phyloP scores from a whole-genome alignment of 37 sponge, comb jelly and placozoan species.

The Hexactinellida sp. region DNA sequence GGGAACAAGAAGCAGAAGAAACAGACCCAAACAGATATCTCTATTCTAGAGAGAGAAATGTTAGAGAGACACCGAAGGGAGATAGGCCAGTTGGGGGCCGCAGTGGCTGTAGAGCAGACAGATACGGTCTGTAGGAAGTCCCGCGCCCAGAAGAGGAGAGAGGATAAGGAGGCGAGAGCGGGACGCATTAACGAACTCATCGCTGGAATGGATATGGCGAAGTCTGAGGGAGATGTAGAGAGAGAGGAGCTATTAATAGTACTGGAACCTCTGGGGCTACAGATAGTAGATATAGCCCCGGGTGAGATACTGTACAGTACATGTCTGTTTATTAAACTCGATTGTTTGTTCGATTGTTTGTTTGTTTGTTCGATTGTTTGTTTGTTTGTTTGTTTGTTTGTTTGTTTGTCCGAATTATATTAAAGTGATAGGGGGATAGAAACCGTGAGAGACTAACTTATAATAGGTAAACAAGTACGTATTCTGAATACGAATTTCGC shows the following conservation, averaged over 20 bases:
- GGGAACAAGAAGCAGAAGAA: background rate
- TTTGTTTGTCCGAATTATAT: too few species aligned
- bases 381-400: too few species aligned
- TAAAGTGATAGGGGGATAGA: too few species aligned
- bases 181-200: background rate
- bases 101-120: background rate
- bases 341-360: too few species aligned
- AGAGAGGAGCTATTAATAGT: background rate
- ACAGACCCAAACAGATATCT: background rate
- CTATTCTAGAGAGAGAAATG: background rate
- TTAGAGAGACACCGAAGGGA: background rate
- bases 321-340: too few species aligned
- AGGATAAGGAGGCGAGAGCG: background rate
- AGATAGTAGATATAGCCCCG: background rate
- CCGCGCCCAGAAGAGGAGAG: constrained; percentile 8
- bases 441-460: too few species aligned
- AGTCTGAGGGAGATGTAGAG: constrained; percentile 1
- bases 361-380: too few species aligned
- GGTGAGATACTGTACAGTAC: background rate
- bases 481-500: too few species aligned
- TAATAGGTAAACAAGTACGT: too few species aligned
- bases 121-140: background rate
- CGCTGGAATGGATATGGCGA: background rate
- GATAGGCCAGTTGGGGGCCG: background rate
- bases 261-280: background rate